Conservation (phyloP, 2,113 vertebrate genomes). For the Lathamus discolor region DNA sequence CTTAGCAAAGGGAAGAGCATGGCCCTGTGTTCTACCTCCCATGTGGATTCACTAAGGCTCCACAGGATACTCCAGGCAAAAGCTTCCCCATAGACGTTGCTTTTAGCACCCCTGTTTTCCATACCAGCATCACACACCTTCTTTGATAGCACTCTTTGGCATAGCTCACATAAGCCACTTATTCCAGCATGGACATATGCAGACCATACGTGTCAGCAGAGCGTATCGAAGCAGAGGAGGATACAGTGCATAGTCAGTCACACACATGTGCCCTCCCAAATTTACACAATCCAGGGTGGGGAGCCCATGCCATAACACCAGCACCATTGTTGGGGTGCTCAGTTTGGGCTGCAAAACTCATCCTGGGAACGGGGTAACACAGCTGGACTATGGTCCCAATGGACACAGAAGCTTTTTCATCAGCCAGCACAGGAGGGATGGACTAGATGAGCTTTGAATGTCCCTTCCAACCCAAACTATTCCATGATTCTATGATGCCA, state of each 20-base stretch:
- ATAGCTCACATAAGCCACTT: neutral
- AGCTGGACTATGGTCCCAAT: fast-evolving
- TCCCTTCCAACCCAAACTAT: neutral
- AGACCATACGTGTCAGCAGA: fast-evolving
- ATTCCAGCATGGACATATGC: neutral
- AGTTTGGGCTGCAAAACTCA: neutral
- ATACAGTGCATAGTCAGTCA: fast-evolving
- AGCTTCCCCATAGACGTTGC: neutral
- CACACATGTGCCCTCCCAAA: fast-evolving
- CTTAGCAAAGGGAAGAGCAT: neutral
- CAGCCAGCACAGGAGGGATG: neutral
- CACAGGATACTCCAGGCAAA: neutral
- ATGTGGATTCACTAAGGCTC: too few relatives aligned
- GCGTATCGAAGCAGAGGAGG: neutral
- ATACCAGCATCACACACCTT: neutral
- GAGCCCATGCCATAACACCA: neutral
- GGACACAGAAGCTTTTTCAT: neutral
- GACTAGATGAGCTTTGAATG: neutral
- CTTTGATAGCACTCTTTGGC: neutral
- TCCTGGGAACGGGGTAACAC: neutral
- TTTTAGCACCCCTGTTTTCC: neutral
- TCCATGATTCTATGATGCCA: neutral
- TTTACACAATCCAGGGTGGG: fast-evolving
- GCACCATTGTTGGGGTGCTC: fast-evolving
- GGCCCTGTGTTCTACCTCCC: fast-evolving